phyloP scores from a whole-genome alignment of 2,797 vertebrate species.

The Malacoctenus gilli region DNA sequence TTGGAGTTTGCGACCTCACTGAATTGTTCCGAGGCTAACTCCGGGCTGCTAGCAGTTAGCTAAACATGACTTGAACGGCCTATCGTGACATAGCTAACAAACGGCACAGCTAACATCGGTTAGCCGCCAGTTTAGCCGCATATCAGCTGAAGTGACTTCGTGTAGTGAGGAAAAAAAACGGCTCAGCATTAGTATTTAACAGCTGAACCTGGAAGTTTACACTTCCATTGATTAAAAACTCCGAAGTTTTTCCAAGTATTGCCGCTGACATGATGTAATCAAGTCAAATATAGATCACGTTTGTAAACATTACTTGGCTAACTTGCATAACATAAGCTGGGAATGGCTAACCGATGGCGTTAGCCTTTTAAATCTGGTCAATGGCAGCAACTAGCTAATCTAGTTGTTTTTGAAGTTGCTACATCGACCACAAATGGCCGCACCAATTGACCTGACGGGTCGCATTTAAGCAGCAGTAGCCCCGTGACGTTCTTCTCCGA shows the following conservation, averaged over 20 bases:
- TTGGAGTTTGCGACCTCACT: conserved; percentile 31
- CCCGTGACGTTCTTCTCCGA: no score
- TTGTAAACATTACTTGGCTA: conserved; percentile 58
- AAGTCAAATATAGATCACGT: conserved; percentile 17
- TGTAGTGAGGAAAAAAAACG: neutral
- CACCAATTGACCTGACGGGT: neutral
- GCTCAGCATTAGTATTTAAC: neutral
- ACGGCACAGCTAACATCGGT: conserved; percentile 36
- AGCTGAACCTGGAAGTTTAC: accelerated
- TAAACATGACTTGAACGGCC: conserved; percentile 68
- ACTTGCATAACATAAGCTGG: conserved; percentile 55
- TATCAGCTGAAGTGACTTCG: conserved; percentile 43
- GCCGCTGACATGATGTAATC: conserved; percentile 22
- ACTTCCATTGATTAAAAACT: neutral
- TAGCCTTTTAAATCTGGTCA: conserved; percentile 37
- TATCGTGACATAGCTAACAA: conserved; percentile 64
- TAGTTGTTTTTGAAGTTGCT: conserved; percentile 35
- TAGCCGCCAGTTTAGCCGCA: conserved; percentile 53
- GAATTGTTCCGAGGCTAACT: conserved; percentile 38
- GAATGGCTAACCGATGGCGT: conserved; percentile 40
- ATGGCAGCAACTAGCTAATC: conserved; percentile 32
- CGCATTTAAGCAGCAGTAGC: neutral
- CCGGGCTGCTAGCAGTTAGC: conserved; percentile 61
- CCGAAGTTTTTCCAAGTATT: neutral
- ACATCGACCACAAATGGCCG: neutral